These are phyloP conservation scores for Drosophila auraria DNA, from an alignment of 1,140 invertebrate genomes.

Conservation along the genomic window DNA sequence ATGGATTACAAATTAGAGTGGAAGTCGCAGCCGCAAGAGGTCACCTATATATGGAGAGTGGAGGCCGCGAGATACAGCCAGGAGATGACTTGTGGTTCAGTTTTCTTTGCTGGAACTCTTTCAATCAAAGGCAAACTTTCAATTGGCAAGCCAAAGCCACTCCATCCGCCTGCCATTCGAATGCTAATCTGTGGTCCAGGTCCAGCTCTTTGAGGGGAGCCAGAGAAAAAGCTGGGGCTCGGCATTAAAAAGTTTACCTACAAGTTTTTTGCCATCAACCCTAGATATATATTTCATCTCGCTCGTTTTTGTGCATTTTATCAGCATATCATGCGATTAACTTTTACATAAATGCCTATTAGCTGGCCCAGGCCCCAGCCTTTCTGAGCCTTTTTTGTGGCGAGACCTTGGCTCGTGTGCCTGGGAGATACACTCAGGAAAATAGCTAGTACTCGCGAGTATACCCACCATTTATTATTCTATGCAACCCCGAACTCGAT, in stretches of 20 bases:
- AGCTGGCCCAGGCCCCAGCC: conserved; percentile 14
- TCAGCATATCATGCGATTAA: conserved; percentile 62
- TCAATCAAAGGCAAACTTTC: conserved; percentile 43
- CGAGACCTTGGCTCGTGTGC: conserved; percentile 9
- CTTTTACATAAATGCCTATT: conserved; percentile 61
- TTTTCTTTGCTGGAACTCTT: conserved; percentile 4
- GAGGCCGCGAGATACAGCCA: no score
- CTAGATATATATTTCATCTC: background rate
- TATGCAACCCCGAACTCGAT: no score
- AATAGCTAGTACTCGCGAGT: background rate
- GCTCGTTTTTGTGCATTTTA: conserved; percentile 45
- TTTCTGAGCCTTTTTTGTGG: background rate
- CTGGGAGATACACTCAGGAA: conserved; percentile 8
- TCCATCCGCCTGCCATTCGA: conserved; percentile 16
- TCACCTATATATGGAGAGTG: no score
- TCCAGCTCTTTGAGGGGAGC: background rate
- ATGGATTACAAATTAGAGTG: background rate
- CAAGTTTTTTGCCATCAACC: conserved; percentile 10
- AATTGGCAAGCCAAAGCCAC: conserved; percentile 24
- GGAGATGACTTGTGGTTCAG: background rate
- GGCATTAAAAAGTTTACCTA: conserved; percentile 35
- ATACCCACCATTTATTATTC: no score
- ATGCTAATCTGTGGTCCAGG: conserved; percentile 32
- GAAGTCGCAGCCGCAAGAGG: no score
- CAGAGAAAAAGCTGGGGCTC: conserved; percentile 5